Evolutionary conservation across 2,797 vertebrate species (phyloP).

Genomic region (Sternarchorhynchus goeldii): DNA sequence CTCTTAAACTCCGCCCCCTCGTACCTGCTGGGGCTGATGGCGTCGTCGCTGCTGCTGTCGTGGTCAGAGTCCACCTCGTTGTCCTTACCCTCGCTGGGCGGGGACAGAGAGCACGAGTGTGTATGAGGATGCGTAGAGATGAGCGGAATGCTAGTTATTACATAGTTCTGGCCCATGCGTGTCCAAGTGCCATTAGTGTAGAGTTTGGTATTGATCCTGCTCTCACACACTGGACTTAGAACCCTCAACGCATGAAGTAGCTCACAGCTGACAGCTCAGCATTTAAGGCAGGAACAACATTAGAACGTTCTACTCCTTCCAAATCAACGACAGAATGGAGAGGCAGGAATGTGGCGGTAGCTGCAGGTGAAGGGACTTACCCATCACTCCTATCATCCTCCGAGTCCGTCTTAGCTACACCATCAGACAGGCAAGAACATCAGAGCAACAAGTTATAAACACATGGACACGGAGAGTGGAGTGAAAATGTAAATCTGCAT

Average conservation of each 20-base stretch:
- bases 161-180: background rate
- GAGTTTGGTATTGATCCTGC: too few relatives aligned
- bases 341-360: background rate
- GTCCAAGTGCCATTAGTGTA: too few relatives aligned
- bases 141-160: background rate
- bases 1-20: constrained; percentile 76
- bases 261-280: too few relatives aligned
- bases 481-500: background rate
- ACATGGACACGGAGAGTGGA: constrained; percentile 27
- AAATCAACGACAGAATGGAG: too few relatives aligned
- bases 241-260: too few relatives aligned
- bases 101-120: background rate
- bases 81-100: constrained; percentile 58
- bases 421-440: background rate
- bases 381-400: constrained; percentile 62
- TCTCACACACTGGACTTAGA: too few relatives aligned
- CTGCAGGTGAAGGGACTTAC: constrained; percentile 53
- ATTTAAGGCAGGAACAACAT: too few relatives aligned
- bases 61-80: constrained; percentile 66
- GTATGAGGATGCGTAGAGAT: background rate
- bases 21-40: constrained; percentile 69
- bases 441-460: background rate
- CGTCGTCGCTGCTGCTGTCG: constrained; percentile 72
- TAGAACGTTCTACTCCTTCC: too few relatives aligned
- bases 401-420: constrained; percentile 66